phyloP scores from a whole-genome alignment of 2,888 invertebrate genomes.

The Apamea epomidion region DNA sequence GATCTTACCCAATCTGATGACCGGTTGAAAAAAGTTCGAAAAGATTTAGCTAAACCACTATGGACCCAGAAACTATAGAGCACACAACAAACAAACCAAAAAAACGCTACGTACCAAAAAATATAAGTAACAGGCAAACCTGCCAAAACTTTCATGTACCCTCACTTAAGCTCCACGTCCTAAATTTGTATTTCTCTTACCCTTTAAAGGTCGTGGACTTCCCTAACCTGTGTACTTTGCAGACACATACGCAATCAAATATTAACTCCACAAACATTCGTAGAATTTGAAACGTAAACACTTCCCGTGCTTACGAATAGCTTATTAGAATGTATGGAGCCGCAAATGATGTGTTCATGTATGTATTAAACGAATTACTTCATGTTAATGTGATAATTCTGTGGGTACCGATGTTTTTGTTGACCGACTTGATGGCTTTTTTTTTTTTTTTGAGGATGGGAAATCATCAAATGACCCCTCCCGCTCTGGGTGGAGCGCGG shows the following conservation, averaged over 20 bases:
- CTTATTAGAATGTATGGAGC: slow-evolving; percentile 21
- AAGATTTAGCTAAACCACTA: not conserved
- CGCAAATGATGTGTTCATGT: slow-evolving; percentile 14
- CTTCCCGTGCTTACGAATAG: slow-evolving; percentile 6
- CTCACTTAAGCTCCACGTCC: slow-evolving; percentile 1
- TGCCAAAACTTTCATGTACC: not conserved
- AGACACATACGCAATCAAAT: slow-evolving; percentile 32
- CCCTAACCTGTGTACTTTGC: slow-evolving; percentile 10
- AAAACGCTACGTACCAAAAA: not conserved
- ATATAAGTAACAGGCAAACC: not conserved
- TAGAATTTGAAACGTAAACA: slow-evolving; percentile 32
- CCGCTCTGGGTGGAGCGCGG: no score
- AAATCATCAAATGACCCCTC: no score
- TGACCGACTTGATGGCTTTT: slow-evolving; percentile 11
- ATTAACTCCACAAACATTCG: slow-evolving; percentile 43
- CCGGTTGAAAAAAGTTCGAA: not conserved
- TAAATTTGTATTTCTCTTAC: slow-evolving; percentile 17
- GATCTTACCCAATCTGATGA: not conserved
- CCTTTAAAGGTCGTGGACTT: slow-evolving; percentile 13
- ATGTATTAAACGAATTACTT: slow-evolving; percentile 31
- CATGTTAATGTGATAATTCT: slow-evolving; percentile 29
- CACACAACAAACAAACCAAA: not conserved
- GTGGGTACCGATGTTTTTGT: not conserved
- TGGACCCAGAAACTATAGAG: not conserved
- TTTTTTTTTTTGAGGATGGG: no score